Conservation (phyloP, 2,888 invertebrate species). For the Corbicula japonica region DNA sequence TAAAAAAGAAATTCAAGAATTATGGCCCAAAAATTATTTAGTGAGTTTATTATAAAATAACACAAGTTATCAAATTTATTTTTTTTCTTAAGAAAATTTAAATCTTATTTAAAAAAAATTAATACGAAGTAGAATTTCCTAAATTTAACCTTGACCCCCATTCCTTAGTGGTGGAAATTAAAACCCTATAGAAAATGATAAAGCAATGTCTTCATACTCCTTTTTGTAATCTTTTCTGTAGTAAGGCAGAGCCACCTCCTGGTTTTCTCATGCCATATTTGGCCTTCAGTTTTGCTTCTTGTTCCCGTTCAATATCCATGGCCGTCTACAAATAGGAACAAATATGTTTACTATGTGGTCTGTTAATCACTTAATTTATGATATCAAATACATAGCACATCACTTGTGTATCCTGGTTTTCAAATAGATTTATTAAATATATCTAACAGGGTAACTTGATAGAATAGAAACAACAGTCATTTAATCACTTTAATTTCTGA, state of each 20-base stretch:
- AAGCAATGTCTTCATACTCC: slow-evolving; percentile 93
- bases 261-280: slow-evolving; percentile 91
- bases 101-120: not conserved
- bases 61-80: not conserved
- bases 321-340: slow-evolving; percentile 37
- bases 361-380: not conserved
- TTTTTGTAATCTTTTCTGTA: slow-evolving; percentile 98
- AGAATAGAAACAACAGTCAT: not conserved
- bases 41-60: not conserved
- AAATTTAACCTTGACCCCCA: not conserved
- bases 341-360: not conserved
- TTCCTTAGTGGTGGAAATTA: not conserved
- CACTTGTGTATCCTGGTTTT: not conserved
- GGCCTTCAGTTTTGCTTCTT: slow-evolving; percentile 97
- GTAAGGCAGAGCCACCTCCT: slow-evolving; percentile 92
- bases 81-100: not conserved
- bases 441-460: not conserved
- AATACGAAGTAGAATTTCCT: not conserved
- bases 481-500: no score
- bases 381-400: not conserved
- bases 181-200: not conserved
- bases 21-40: not conserved
- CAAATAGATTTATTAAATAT: not conserved
- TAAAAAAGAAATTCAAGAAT: not conserved
- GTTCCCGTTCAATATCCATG: slow-evolving; percentile 87